Conservation (phyloP, 2,888 invertebrate species). For the Cephus pygmeus region DNA sequence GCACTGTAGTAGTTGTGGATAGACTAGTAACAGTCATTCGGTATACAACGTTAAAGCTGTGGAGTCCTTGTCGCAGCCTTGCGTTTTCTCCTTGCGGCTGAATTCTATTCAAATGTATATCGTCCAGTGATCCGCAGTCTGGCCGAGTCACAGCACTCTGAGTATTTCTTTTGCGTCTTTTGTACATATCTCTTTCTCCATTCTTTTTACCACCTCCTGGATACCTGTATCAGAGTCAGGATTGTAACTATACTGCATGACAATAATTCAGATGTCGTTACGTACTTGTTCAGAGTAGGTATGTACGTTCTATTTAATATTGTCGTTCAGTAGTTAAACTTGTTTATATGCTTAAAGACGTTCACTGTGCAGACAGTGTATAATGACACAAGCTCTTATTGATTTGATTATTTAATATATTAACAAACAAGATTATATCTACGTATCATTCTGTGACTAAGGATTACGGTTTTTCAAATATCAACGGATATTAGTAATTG, state of each 20-base stretch:
- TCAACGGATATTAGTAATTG: slow-evolving; percentile 1
- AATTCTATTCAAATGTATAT: slow-evolving; percentile 48
- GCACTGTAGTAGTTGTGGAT: background rate
- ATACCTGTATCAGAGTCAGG: background rate
- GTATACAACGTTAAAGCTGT: background rate
- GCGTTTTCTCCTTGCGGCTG: slow-evolving; percentile 54
- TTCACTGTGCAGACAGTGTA: background rate
- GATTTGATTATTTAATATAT: background rate
- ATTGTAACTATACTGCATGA: background rate
- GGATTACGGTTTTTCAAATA: background rate
- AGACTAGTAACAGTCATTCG: background rate
- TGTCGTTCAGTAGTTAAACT: background rate
- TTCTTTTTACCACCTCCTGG: background rate
- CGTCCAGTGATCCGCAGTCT: background rate
- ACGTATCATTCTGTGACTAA: slow-evolving; percentile 7
- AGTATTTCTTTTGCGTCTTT: background rate
- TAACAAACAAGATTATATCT: slow-evolving; percentile 1
- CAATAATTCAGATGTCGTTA: background rate
- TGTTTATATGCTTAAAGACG: background rate
- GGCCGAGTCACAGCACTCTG: slow-evolving; percentile 20
- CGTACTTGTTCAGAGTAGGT: background rate
- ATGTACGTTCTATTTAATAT: background rate
- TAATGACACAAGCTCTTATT: background rate
- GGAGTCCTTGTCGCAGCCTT: slow-evolving; percentile 56
- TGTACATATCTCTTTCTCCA: background rate